Percentiles rank a stretch among this genome's conserved stretches.
These are phyloP conservation scores for Hemichromis elongatus DNA, from an alignment of 2,113 vertebrate species.

Conservation along the genomic window DNA sequence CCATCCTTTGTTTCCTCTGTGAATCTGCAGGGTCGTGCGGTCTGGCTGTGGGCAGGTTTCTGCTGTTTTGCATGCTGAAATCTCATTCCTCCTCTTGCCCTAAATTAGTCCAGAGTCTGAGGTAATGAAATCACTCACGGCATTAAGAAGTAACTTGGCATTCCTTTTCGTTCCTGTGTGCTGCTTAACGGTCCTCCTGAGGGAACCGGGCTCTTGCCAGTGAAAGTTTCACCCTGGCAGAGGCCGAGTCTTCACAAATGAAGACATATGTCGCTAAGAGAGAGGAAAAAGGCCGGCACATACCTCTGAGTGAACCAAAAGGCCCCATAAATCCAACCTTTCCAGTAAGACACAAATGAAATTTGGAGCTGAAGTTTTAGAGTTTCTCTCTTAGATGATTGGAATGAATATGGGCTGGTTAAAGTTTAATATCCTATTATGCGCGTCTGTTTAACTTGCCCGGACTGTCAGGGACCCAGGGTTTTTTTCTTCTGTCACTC, in stretches of 20 bases:
- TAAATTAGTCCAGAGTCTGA: constrained; percentile 66
- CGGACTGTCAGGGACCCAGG: constrained; percentile 38
- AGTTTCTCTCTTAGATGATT: constrained; percentile 70
- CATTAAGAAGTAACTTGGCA: constrained; percentile 73
- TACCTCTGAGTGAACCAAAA: constrained; percentile 68
- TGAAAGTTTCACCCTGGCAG: constrained; percentile 75
- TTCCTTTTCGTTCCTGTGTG: constrained; percentile 71
- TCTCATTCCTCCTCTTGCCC: constrained; percentile 46
- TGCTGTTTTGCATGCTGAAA: constrained; percentile 59
- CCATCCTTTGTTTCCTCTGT: constrained; percentile 16
- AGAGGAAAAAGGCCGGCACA: constrained; percentile 49
- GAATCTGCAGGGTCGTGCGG: neutral
- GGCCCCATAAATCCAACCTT: constrained; percentile 69
- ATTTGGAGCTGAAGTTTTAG: constrained; percentile 68
- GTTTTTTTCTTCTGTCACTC: constrained; percentile 17
- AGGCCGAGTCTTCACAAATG: constrained; percentile 71
- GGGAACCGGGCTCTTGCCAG: constrained; percentile 70
- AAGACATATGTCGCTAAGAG: constrained; percentile 74
- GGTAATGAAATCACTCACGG: constrained; percentile 71
- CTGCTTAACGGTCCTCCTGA: constrained; percentile 70
- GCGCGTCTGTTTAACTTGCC: constrained; percentile 71
- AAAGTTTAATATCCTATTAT: constrained; percentile 79
- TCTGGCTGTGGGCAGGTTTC: constrained; percentile 5
- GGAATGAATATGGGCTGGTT: constrained; percentile 74
- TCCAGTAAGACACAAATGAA: constrained; percentile 70